Conservation (phyloP, 2,888 invertebrate species). For the Diplolepis rosae region DNA sequence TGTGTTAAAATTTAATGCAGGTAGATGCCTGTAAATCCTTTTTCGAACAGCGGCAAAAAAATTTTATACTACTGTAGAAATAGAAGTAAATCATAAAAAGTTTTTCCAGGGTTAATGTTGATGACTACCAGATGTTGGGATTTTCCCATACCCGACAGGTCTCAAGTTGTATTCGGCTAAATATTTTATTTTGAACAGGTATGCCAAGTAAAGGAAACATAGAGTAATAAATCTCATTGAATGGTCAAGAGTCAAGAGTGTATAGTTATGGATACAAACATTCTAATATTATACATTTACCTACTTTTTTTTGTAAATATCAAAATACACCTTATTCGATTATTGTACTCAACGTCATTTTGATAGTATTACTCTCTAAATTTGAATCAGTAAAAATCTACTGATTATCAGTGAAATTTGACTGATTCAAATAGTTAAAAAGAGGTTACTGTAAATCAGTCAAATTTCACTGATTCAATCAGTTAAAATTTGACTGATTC, state of each 20-base stretch:
- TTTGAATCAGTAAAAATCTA: too few relatives aligned
- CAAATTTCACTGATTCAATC: too few relatives aligned
- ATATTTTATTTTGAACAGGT: slow-evolving; percentile 25
- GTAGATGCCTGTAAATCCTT: slow-evolving; percentile 5
- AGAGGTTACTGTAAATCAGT: too few relatives aligned
- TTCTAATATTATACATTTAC: too few relatives aligned
- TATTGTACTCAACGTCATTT: too few relatives aligned
- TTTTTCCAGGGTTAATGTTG: slow-evolving; percentile 20
- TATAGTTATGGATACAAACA: not conserved
- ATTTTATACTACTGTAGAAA: not conserved
- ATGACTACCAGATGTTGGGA: slow-evolving; percentile 25
- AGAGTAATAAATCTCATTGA: slow-evolving; percentile 17
- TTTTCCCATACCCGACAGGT: slow-evolving; percentile 16
- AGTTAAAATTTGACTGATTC: too few relatives aligned
- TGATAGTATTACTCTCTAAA: too few relatives aligned
- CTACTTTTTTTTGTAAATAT: too few relatives aligned
- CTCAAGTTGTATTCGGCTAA: not conserved
- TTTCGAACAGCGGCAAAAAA: not conserved
- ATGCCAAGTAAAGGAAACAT: not conserved
- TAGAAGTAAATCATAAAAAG: slow-evolving; percentile 13
- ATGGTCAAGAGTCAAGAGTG: not conserved
- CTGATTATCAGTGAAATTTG: too few relatives aligned
- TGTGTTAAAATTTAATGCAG: not conserved
- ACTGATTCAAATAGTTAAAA: too few relatives aligned
- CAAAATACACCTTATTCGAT: too few relatives aligned